Base-by-base conservation (phyloP, 2,888 invertebrate genomes). In the Acrobeloides nanus region DNA sequence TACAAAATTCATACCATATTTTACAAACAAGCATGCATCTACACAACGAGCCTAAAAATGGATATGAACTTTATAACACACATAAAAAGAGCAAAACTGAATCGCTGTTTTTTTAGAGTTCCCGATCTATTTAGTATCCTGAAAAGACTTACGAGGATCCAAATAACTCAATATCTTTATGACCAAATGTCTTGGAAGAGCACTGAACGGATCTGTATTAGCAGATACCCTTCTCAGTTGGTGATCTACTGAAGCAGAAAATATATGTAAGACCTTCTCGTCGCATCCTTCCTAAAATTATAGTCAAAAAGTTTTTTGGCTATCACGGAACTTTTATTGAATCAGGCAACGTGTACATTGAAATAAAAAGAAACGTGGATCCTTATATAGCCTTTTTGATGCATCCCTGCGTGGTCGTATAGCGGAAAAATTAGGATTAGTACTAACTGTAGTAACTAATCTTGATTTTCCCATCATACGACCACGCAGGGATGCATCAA, bases 11-110 rank as follows among this genome's bases (percentile, higher is more conserved):
- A 15, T 25, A 32, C 53, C 53, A 53, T 6, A 46, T 17, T 26
- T 39, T 24, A 37, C 51, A 54, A 4, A 53, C 53, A 25, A 42
- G 46, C 33, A 53, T 31, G 27, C 47, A 42, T 23, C 27, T 35
- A 31, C 43, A 53, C 1, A 53, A 39, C 20, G 50, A 46, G 1
- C 38, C 53, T 53, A 42, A 32, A 45, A 43, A 8, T 8, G 2
- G 12, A n/a, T n/a, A 27, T 25, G 3, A 41, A 6, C 17, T 7
- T 40, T 37, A 17, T 2, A 17, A 5, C 8, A 40, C 35, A 27
- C 20, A 40, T 7, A 31, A 39, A 39, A 23, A 21, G 8, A 7
- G 7, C 34, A 34, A 34, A 29, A 15, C 15, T 29, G 29, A 12
- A n/a, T n/a, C n/a, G n/a, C n/a, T 10, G 15, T 10, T 29, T 29